Conservation (phyloP, 2,797 vertebrate genomes). For the Corythornis leucogaster region DNA sequence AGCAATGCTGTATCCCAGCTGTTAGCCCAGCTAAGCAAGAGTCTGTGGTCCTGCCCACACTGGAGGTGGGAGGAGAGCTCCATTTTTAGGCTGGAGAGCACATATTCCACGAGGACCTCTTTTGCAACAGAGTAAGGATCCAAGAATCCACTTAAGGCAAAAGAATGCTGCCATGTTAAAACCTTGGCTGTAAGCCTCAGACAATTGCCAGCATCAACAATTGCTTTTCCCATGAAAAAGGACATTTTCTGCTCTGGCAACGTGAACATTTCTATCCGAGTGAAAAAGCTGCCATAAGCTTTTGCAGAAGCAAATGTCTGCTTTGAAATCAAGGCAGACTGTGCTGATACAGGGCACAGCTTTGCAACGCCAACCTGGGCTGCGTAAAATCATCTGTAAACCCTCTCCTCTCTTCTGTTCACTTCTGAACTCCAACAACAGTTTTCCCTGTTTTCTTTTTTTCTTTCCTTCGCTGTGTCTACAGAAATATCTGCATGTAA, state of each 20-base stretch:
- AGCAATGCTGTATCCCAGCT: background rate
- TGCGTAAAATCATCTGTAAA: background rate
- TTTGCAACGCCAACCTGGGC: background rate
- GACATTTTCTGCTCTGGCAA: constrained; percentile 53
- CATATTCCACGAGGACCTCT: constrained; percentile 35
- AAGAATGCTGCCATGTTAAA: constrained; percentile 70
- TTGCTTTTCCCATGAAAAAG: constrained; percentile 65
- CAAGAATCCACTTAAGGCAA: constrained; percentile 67
- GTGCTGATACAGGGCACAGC: background rate
- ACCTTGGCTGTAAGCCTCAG: constrained; percentile 50
- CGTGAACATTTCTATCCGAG: background rate
- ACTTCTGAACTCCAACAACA: background rate
- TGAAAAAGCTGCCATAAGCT: background rate
- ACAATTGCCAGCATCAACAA: constrained; percentile 67
- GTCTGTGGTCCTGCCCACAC: background rate
- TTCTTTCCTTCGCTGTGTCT: background rate
- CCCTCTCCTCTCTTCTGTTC: background rate
- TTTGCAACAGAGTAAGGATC: constrained; percentile 57
- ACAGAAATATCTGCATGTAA: background rate
- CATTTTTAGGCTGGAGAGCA: constrained; percentile 42
- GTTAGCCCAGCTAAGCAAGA: constrained; percentile 36
- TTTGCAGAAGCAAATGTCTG: constrained; percentile 4
- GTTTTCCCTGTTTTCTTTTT: background rate
- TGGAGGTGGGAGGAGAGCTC: constrained; percentile 29
- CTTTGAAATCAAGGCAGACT: constrained; percentile 17